Evolutionary conservation across 1,140 invertebrate species (phyloP), one percentile per base, ranked within the genome.

Genomic region (Plodia interpunctella): DNA sequence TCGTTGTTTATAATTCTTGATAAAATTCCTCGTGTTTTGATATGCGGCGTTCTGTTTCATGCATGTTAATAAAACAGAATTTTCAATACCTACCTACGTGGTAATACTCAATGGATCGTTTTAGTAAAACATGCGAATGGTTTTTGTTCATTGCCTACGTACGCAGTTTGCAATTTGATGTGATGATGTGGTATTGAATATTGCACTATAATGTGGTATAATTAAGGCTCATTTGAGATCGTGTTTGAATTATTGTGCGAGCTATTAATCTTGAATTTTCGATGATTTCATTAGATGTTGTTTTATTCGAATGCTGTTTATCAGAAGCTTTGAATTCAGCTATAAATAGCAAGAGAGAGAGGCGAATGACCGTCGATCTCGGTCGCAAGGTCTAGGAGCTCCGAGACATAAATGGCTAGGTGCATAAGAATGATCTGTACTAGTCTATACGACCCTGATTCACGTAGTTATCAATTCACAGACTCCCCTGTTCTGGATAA

Each of bases 331-430:
- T 25, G 21, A 25, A 25, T 25, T 6, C 21, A 32, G 65, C 64
- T 71, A 74, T 68, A 66, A 64, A 71, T 66, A 72, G 69, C 11
- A n/a, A n/a, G 18, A 71, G 68, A 69, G 72, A 72, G 61, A 68
- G 72, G 72, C 59, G 61, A 65, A 53, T 58, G 64, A 62, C 66
- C 63, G 59, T 55, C 52, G 59, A 19, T 55, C 28, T 20, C 28
- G 52, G 30, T 32, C 28, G 55, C 49, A 65, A 61, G 63, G 63
- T 57, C 63, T 55, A 57, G 56, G 58, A 60, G 59, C 15, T 51
- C n/a, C 52, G 10, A n/a, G 13, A 18, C 57, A 59, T 38, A 30
- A 38, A 52, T 15, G 57, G 57, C 1, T 49, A 52, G 38, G 38
- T 44, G 38, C 38, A 44, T 44, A 44, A 44, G 38, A 15, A 44